Base-by-base conservation (phyloP, 1,140 invertebrate species). In the Lordiphosa mommai region DNA sequence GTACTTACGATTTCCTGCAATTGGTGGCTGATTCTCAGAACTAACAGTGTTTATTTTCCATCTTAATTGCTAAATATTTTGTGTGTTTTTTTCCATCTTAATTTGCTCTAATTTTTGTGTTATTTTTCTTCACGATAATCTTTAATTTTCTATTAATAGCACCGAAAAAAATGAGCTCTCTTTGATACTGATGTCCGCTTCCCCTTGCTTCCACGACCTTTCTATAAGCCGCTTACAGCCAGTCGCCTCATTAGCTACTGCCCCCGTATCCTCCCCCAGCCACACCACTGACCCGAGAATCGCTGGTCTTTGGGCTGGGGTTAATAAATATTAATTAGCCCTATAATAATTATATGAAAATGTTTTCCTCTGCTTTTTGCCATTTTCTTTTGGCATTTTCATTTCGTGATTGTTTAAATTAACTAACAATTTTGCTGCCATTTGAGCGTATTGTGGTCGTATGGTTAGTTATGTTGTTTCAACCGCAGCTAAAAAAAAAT, bases 281-380 rank as follows among this genome's bases (percentile, higher is more conserved):
- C 20, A 4, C 20, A 23, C 20, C 20, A 23, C 20, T 16, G 23
- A 7, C 13, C 38, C 4, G 16, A 10, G 13, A 13, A 12, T 12
- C 10, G 17, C 4, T 23, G 20, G 20, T 23, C 20, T 23, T 23
- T 23, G 20, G 20, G 20, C 20, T 23, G 17, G 17, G 43, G 55
- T 61, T 66, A 73, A 79, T 79, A 70, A 79, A 80, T 79, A 79
- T 79, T 79, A 79, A 79, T 79, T 73, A 80, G 74, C 60, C 46
- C 70, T 80, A 79, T 79, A 69, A 79, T 79, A 63, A 79, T 79
- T 64, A 60, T 79, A 70, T 55, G 63, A 59, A 63, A 63, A 77
- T 73, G 52, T 40, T 57, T 50, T 48, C 56, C 23, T 10, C 17
- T 17, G 2, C 12, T 5, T 4, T 7, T 6, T 9, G 2, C 0